Evolutionary conservation across 1,140 invertebrate genomes (phyloP).

Genomic region (Drosophila tropicalis): DNA sequence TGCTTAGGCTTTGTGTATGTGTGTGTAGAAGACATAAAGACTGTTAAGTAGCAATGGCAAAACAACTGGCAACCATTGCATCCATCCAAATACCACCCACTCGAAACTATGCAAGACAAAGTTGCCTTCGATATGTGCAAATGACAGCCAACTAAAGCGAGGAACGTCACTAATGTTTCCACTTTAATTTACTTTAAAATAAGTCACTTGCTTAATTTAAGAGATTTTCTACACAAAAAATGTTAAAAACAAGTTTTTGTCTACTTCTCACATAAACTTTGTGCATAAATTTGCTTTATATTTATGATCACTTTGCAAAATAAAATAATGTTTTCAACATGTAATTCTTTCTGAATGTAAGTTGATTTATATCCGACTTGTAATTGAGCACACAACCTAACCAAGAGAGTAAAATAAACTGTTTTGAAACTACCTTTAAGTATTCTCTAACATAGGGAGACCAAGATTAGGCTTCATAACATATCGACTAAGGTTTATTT

Average conservation of each 20-base stretch:
- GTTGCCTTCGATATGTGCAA: constrained; percentile 16
- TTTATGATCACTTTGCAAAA: too few relatives aligned
- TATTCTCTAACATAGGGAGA: too few relatives aligned
- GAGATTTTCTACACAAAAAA: not conserved
- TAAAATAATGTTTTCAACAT: too few relatives aligned
- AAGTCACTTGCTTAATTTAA: not conserved
- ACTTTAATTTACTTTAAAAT: not conserved
- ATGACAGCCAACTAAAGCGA: constrained; percentile 9
- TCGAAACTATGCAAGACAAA: constrained; percentile 20
- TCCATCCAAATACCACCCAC: constrained; percentile 13
- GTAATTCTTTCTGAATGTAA: too few relatives aligned
- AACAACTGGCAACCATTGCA: constrained; percentile 14
- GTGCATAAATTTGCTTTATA: not conserved
- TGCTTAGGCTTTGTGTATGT: not conserved
- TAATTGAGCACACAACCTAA: too few relatives aligned
- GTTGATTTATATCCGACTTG: too few relatives aligned
- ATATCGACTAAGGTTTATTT: too few relatives aligned
- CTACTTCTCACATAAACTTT: not conserved
- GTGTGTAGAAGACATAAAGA: not conserved
- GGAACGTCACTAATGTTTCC: not conserved
- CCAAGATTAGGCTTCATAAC: too few relatives aligned
- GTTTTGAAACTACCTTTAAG: too few relatives aligned
- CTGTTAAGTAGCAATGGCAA: constrained; percentile 9
- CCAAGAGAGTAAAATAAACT: too few relatives aligned
- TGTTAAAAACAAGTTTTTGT: not conserved